phyloP scores from a whole-genome alignment of 2,797 vertebrate genomes.

The Sus cebifrons region DNA sequence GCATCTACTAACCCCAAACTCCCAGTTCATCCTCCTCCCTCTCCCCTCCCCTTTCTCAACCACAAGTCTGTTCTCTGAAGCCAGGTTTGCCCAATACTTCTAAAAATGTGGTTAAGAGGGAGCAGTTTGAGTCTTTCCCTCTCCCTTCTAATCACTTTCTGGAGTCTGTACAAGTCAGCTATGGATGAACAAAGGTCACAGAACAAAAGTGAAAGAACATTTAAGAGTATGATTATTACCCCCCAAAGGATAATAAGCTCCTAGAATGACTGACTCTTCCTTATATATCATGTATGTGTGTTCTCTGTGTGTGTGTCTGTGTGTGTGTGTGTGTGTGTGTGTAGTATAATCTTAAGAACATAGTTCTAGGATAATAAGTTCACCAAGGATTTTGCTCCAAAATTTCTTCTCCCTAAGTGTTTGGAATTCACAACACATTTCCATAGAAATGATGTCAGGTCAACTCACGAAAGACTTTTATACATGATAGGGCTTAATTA shows the following conservation, averaged over 20 bases:
- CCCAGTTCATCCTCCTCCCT: no score
- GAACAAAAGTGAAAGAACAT: not conserved
- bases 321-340: not conserved
- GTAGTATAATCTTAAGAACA: not conserved
- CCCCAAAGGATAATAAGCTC: not conserved
- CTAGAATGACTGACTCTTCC: not conserved
- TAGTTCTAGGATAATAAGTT: not conserved
- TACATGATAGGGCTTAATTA: not conserved
- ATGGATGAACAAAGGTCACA: not conserved
- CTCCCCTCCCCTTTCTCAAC: no score
- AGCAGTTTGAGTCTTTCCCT: not conserved
- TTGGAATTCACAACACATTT: not conserved
- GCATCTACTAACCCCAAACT: no score
- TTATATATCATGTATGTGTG: not conserved
- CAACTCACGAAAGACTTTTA: slow-evolving; percentile 14
- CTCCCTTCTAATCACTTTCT: not conserved
- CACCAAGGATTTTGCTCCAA: not conserved
- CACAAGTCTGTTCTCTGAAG: no score
- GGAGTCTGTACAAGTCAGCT: not conserved
- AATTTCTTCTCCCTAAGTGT: slow-evolving; percentile 7
- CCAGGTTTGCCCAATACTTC: not conserved
- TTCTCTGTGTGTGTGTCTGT: not conserved
- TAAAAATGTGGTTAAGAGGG: not conserved
- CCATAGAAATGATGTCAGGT: not conserved
- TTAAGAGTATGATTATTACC: not conserved